These are phyloP conservation scores for Menura novaehollandiae DNA, from an alignment of 2,113 vertebrate genomes.

Conservation along the genomic window DNA sequence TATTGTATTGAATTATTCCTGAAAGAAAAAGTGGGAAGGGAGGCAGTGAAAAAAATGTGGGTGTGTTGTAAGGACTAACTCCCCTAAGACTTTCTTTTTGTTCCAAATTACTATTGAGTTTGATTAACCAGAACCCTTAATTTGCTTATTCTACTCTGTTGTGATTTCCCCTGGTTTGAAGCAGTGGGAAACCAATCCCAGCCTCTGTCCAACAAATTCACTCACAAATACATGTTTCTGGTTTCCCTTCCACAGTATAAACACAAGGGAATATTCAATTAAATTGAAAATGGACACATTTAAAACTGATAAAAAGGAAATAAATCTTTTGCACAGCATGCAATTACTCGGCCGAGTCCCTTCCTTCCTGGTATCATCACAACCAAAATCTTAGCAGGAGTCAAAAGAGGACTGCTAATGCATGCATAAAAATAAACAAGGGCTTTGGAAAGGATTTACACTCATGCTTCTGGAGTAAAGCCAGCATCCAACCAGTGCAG, in stretches of 20 bases:
- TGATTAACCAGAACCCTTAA: not conserved
- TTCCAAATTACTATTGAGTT: not conserved
- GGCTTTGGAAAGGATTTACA: not conserved
- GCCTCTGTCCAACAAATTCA: not conserved
- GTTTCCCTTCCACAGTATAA: not conserved
- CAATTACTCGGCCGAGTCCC: not conserved
- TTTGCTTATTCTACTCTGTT: not conserved
- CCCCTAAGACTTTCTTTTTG: not conserved
- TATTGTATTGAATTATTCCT: not conserved
- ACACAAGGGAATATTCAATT: not conserved
- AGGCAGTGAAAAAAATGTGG: not conserved
- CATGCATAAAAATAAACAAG: not conserved
- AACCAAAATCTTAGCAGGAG: not conserved
- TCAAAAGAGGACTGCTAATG: not conserved
- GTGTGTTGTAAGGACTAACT: not conserved
- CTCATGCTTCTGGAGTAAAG: not conserved
- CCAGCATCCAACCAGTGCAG: not conserved
- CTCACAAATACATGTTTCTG: not conserved
- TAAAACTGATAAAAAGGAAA: not conserved
- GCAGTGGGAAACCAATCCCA: not conserved
- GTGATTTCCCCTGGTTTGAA: not conserved
- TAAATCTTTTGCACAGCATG: not conserved
- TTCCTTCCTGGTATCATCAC: not conserved
- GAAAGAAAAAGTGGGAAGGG: not conserved
- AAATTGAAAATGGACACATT: not conserved